A percentile compares a stretch with the other conserved stretches of the same genome.
phyloP scores from a whole-genome alignment of 2,113 vertebrate species.

The Myotis yumanensis region DNA sequence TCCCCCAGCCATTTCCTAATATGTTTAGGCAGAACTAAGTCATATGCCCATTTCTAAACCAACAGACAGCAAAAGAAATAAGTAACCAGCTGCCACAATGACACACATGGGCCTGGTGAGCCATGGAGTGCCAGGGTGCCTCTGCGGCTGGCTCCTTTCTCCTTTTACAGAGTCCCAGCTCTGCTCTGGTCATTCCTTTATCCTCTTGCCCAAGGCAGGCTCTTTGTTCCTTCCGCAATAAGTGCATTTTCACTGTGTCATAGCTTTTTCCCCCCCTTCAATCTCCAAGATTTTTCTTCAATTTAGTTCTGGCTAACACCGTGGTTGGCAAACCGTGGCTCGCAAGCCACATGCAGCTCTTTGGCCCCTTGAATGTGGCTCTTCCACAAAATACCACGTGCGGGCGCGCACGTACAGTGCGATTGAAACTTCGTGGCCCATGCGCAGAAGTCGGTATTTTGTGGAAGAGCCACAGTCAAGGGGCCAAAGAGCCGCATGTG shows the following conservation, averaged over 20 bases:
- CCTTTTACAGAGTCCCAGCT: background rate
- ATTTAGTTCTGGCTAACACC: background rate
- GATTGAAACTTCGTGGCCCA: too few relatives aligned
- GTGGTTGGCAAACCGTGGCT: too few relatives aligned
- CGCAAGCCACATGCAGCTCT: too few relatives aligned
- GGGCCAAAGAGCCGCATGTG: too few relatives aligned
- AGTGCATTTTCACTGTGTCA: background rate
- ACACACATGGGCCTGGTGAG: background rate
- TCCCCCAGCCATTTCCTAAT: background rate
- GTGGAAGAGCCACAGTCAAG: too few relatives aligned
- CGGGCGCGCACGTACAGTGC: too few relatives aligned
- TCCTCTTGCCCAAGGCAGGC: background rate
- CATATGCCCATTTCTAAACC: background rate
- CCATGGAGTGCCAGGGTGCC: rapidly evolving
- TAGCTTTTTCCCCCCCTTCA: background rate
- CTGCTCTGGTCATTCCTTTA: background rate
- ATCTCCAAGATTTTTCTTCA: background rate
- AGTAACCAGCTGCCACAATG: background rate
- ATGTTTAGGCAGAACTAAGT: background rate
- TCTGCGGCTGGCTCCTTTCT: background rate
- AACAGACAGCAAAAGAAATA: background rate
- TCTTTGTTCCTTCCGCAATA: rapidly evolving
- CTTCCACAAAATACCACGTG: too few relatives aligned
- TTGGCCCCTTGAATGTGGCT: too few relatives aligned
- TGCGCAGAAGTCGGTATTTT: too few relatives aligned